Percentiles rank a stretch among this genome's conserved stretches.
Conservation (phyloP, 2,113 vertebrate genomes). For the Melozone crissalis region DNA sequence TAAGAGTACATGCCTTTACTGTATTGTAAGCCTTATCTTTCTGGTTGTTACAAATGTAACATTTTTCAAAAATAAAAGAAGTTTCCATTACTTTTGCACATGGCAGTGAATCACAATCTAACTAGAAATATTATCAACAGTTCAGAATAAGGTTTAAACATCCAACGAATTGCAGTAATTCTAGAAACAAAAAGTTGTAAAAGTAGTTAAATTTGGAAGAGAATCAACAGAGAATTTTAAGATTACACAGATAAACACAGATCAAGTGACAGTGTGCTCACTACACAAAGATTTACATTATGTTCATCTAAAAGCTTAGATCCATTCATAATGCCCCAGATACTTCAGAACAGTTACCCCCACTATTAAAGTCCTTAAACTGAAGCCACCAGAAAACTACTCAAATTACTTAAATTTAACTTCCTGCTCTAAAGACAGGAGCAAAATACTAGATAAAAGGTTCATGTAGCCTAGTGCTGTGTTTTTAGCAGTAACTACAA, state of each 20-base stretch:
- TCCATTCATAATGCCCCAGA: background rate
- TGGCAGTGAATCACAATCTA: background rate
- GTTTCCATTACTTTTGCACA: background rate
- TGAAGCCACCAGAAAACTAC: background rate
- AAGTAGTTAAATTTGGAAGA: background rate
- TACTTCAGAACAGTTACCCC: background rate
- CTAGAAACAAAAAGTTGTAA: background rate
- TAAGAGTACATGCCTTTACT: background rate
- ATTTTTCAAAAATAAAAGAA: background rate
- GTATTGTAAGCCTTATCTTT: background rate
- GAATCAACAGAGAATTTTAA: background rate
- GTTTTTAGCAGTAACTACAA: background rate
- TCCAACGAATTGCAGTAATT: background rate
- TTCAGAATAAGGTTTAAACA: background rate
- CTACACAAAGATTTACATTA: background rate
- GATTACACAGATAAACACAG: accelerated
- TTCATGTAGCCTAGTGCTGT: background rate
- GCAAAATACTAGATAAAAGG: background rate
- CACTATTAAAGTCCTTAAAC: background rate
- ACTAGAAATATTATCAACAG: background rate
- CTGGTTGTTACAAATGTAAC: background rate
- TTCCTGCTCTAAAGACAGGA: background rate
- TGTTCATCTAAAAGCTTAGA: background rate
- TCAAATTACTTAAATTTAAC: background rate
- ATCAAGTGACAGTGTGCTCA: background rate